Base-by-base conservation (phyloP, 2,113 vertebrate genomes). In the Oncorhynchus gorbuscha region DNA sequence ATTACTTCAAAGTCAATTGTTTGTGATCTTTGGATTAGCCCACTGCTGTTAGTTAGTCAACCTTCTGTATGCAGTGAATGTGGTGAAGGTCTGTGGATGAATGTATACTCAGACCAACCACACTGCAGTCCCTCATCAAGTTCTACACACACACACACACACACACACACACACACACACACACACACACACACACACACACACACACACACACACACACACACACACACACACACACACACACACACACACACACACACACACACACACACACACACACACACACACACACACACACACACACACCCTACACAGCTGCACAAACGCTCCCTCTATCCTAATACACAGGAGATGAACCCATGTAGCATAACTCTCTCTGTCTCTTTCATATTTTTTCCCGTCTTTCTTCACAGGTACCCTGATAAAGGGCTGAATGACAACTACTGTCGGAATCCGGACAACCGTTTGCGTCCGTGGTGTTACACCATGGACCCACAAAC, bases 401-500 rank as follows among this genome's bases (percentile, higher is more conserved):
- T 24, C 59, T 24, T 11, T 77, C 22, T 72, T 66, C 69, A 78
- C 93, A 99, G 97, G 93, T 96, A 97, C 85, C 94, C 94, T 18
- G 94, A 96, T 92, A 97, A 96, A 90, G 96, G 95, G 88, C 95
- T 99, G 91, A 95, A 95, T 91, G 97, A 99, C 95, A 99, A 99
- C 95, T 98, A 97, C 89, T 99, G 97, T 88, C 97, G 97, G 76
- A 99, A 99, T 89, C 97, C 97, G 1, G 95, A 98, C 91, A 95
- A 96, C 83, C 96, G 96, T 51, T 91, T 89, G 24, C 95, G 95
- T 86, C 97, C 97, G 0, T 99, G 97, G 97, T 99, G 97, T 90
- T 98, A 94, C 92, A 98, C 97, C 75, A 94, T 96, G 95, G 97
- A 99, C 92, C 95, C 94, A 84, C 93, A 94, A 86, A 96, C 94